Base-by-base conservation (phyloP, 2,113 vertebrate species). In the Cichladusa arquata region DNA sequence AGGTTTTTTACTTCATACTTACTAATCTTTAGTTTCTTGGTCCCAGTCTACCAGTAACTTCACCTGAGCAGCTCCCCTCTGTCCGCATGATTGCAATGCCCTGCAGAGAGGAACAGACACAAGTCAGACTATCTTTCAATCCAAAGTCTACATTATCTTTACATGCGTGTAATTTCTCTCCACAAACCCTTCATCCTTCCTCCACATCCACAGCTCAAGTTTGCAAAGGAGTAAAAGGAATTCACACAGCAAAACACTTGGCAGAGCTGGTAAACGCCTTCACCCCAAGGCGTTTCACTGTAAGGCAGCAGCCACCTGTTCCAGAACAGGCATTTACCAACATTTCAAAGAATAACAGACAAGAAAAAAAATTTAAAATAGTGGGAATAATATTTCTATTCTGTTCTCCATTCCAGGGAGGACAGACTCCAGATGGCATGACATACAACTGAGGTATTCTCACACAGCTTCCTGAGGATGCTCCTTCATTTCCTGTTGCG, bases 31-130 rank as follows among this genome's bases (percentile, higher is more conserved):
- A 64, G 99, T 99, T 96, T 99, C 99, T 96, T 99, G 99, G 98
- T 99, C 99, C 99, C 99, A 99, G 93, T 99, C 99, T 13, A 99
- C 99, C 61, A 99, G 99, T 78, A 99, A 98, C 96, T 99, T 99
- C 96, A 99, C 98, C 69, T 99, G 99, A 76, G 99, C 98, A 1
- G 99, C 98, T 33, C 99, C 99, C 16, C 99, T 99, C 79, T 98
- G 98, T 91, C 99, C 99, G 93, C 99, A 99, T 8, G 99, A 99
- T 90, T 99, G 99, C 97, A 99, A 98, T 12, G 98, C 98, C 98
- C 99, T 99, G 92, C 36, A 82, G 65, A 84, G 24, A 94, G 17
- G 24, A 95, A n/a, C 42, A 92, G 24, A 84, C 5, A 40, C 9
- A 50, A 78, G 34, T 82, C 66, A 88, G 40, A 73, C 2, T 38